Base-by-base conservation (phyloP, 2,888 invertebrate species). In the Phaonia tiefii region DNA sequence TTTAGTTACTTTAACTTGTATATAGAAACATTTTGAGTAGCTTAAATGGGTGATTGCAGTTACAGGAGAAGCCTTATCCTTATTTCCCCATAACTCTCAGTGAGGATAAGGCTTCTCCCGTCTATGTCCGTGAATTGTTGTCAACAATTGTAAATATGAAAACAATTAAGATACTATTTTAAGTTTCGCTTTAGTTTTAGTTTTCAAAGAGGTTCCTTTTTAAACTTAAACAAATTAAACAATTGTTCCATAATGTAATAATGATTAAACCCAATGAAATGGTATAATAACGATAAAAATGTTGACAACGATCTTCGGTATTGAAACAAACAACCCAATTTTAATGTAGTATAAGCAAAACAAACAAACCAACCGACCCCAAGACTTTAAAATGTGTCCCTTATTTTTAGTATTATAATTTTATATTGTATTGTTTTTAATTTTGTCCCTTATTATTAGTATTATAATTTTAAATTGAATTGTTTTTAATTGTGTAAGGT, bases 131-230 rank as follows among this genome's bases (percentile, higher is more conserved):
- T 49, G 69, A 77, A 82, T 42, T 79, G 86, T 89, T 88, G 87
- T 87, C 87, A 84, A 86, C 83, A 86, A 87, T 88, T 89, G 89
- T 89, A 89, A 56, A 89, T 89, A 88, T 83, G 69, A 84, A 84
- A 83, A 83, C n/a, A n/a, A n/a, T n/a, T n/a, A n/a, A n/a, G n/a
- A n/a, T n/a, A n/a, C n/a, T n/a, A n/a, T n/a, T n/a, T 58, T 25
- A 42, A 13, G 58, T 70, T 65, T 72, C 56, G 67, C 51, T 39
- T 66, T 63, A 75, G 56, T 63, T 72, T 75, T 26, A 31, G n/a
- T n/a, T n/a, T n/a, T 15, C 17, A 49, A 66, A 70, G 73, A 73
- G 51, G 76, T 80, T 70, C 80, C 80, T 80, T 76, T n/a, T 42
- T 56, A n/a, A 26, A 1, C n/a, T 15, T 7, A n/a, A n/a, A n/a